Evolutionary conservation across 2,797 vertebrate genomes (phyloP), one percentile per base, ranked within the genome.

Genomic region (Notolabrus celidotus): DNA sequence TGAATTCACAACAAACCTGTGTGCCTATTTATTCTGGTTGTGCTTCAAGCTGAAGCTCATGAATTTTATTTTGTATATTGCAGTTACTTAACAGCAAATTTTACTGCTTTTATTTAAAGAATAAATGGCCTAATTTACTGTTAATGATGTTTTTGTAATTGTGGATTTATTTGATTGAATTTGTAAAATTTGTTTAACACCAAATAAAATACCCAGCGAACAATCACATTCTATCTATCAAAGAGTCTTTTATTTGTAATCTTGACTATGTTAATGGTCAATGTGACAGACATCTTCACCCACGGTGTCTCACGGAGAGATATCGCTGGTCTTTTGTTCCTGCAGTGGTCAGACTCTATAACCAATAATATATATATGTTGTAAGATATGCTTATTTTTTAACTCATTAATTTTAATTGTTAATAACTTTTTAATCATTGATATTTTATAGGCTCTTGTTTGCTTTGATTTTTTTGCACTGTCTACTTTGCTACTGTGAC

Each of bases 1-100:
- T 71, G 10, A 84, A 82, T 77, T 69, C 11, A 77, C 77, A 83
- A 60, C 36, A 65, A 81, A 81, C 61, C 22, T 83, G 49, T 87
- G 58, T 70, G 79, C 63, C 84, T 92, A 92, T 92, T 92, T 92
- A 90, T 92, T 87, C 9, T 75, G 45, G 55, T 66, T 83, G 59
- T 71, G 63, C 76, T 61, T 85, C 20, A 58, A 2, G 50, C 61
- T 14, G 1, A 72, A 71, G 59, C 54, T 75, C 25, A 58, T 62
- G 29, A 55, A 59, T 61, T 69, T 19, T 62, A 34, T 70, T 80
- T 80, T 82, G 23, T 74, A 74, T 75, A 72, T 80, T 80, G 47
- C 67, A 66, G 79, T 74, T 31, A 73, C 14, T 56, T 47, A 61
- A 57, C 25, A 67, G 50, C 12, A 29, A 56, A 45, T 64, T 67